Evolutionary conservation across 35 echinoderm and acorn worm genomes (phyloP).

Genomic region (Antedon bifida): DNA sequence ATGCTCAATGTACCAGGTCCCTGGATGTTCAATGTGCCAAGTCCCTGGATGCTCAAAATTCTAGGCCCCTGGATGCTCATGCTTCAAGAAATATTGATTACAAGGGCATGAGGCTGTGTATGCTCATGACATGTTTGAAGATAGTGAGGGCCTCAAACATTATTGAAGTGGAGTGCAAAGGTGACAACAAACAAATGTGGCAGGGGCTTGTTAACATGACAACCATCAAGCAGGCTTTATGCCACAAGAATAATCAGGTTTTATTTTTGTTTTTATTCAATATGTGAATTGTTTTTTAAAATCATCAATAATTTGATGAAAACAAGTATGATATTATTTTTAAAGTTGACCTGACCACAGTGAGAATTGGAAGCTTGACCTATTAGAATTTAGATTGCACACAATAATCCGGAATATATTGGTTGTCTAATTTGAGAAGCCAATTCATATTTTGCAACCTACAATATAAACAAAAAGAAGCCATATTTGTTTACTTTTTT

Average conservation of each 20-base stretch:
- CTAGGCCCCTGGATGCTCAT: not conserved
- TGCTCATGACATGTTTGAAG: conserved; percentile 68
- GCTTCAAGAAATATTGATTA: not conserved
- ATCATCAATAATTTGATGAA: no score
- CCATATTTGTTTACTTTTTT: no score
- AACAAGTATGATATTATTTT: no score
- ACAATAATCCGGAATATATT: no score
- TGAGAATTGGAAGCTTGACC: no score
- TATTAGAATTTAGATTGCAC: no score
- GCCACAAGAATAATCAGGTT: conserved; percentile 55
- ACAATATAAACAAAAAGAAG: no score
- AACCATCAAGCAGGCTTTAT: conserved; percentile 44
- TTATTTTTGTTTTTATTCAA: not conserved
- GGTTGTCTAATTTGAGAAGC: no score
- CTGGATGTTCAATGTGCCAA: not conserved
- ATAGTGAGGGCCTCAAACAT: conserved; percentile 16
- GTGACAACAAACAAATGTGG: conserved; percentile 30
- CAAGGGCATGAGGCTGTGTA: conserved; percentile 18
- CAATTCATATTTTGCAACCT: no score
- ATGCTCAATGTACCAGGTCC: not conserved
- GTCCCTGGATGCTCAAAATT: not conserved
- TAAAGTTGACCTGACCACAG: no score
- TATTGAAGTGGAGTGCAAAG: not conserved
- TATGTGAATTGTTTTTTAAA: no score
- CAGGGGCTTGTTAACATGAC: conserved; percentile 40